These are phyloP conservation scores for Encarsia formosa DNA, from an alignment of 2,888 invertebrate genomes.

Conservation along the genomic window DNA sequence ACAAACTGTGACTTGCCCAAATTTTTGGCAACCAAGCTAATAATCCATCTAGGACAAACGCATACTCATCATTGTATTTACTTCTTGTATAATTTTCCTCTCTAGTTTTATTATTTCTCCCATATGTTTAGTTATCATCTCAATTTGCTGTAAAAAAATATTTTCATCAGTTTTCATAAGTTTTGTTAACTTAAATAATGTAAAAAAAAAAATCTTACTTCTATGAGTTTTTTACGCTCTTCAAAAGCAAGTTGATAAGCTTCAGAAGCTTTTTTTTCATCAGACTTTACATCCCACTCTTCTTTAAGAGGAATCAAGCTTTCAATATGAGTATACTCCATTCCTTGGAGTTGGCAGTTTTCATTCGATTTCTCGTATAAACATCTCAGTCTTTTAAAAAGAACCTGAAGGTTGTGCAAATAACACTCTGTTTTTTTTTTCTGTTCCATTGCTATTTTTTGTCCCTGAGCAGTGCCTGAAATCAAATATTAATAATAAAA, in stretches of 20 bases:
- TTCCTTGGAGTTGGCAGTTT: slow-evolving; percentile 79
- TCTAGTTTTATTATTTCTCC: slow-evolving; percentile 94
- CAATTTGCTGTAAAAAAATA: slow-evolving; percentile 64
- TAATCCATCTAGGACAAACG: slow-evolving; percentile 62
- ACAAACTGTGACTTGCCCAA: too few species aligned
- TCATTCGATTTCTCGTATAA: slow-evolving; percentile 93
- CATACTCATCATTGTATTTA: slow-evolving; percentile 96
- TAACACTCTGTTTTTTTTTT: slow-evolving; percentile 86
- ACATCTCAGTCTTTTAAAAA: slow-evolving; percentile 80
- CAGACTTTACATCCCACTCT: slow-evolving; percentile 79
- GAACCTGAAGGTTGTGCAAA: slow-evolving; percentile 70
- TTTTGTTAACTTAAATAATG: too few species aligned
- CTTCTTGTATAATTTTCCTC: slow-evolving; percentile 92
- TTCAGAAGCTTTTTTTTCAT: slow-evolving; percentile 83
- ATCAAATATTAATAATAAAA: not conserved
- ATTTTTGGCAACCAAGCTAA: too few species aligned
- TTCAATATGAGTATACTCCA: slow-evolving; percentile 90
- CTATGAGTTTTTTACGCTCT: slow-evolving; percentile 82
- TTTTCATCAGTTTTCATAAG: too few species aligned
- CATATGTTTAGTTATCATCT: slow-evolving; percentile 83
- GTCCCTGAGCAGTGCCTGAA: slow-evolving; percentile 65
- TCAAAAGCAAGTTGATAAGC: slow-evolving; percentile 76
- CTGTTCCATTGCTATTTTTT: slow-evolving; percentile 74
- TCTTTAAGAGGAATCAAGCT: slow-evolving; percentile 85
- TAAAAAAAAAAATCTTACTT: slow-evolving; percentile 57